Evolutionary conservation across 2,888 invertebrate species (phyloP), one percentile per base, ranked within the genome.

Genomic region (Leptinotarsa rubiginosa): DNA sequence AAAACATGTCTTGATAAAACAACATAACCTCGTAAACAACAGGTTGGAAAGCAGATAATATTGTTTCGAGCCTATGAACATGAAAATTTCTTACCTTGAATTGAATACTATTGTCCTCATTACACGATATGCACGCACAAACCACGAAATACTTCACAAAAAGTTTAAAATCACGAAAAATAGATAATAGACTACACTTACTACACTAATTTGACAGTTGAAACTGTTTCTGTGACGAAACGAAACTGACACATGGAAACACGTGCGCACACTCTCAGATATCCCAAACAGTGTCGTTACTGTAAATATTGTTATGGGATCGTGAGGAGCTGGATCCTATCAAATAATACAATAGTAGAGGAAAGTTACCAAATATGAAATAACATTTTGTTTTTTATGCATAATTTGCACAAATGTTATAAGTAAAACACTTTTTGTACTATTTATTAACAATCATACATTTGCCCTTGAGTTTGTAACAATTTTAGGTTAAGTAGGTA

Each of bases 161-260:
- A 50, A 68, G 52, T 74, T 70, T 54, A 75, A 77, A 77, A 74
- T n/a, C 66, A 62, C 74, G 74, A 73, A 77, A 75, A 76, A 76
- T 75, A 70, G 62, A 69, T 74, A 75, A 64, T 78, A 77, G 75
- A 78, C 77, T 80, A 80, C 72, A 56, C 79, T 80, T 79, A 76
- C 75, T 77, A 80, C 70, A 56, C 79, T 80, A 80, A 76, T 76
- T 77, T 80, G 80, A 78, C 78, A 79, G 75, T 65, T 69, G n/a
- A 65, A 65, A 65, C 54, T 73, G 41, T 41, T 41, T 41, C 41
- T 41, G 41, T 41, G 41, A 41, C 41, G 41, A 41, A 41, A 64
- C 18, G 49, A 59, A 59, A 74, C 22, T 62, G 68, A 66, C 64
- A 64, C 64, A 67, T 5, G 70, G 52, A 15, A 22, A 10, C 31